Percentiles rank a stretch among this genome's conserved stretches.
Evolutionary conservation across 2,113 vertebrate genomes (phyloP).

Genomic region (Tamias sibiricus): DNA sequence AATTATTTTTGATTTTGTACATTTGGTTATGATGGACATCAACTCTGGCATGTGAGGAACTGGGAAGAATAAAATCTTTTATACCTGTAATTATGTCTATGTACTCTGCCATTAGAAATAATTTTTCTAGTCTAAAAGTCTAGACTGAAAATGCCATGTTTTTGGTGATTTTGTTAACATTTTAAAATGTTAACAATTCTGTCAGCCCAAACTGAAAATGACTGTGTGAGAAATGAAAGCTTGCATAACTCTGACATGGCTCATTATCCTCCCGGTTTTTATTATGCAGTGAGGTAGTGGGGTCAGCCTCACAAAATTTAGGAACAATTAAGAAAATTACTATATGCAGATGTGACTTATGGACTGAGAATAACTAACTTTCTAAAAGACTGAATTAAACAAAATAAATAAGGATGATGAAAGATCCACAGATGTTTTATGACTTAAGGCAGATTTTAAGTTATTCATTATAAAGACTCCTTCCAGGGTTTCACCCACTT

Average conservation of each 20-base stretch:
- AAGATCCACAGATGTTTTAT: slow-evolving; percentile 60
- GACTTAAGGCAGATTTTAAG: slow-evolving; percentile 47
- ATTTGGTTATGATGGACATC: slow-evolving; percentile 22
- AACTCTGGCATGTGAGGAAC: not conserved
- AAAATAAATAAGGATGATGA: slow-evolving; percentile 59
- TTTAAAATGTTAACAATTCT: slow-evolving; percentile 75
- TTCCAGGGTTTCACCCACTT: not conserved
- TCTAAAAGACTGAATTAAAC: slow-evolving; percentile 40
- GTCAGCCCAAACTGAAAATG: slow-evolving; percentile 75
- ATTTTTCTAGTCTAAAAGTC: slow-evolving; percentile 57
- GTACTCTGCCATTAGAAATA: slow-evolving; percentile 54
- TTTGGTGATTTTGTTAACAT: slow-evolving; percentile 76
- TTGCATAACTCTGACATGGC: slow-evolving; percentile 56
- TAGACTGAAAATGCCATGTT: slow-evolving; percentile 64
- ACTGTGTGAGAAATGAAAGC: slow-evolving; percentile 75
- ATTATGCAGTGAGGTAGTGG: slow-evolving; percentile 48
- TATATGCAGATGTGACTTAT: slow-evolving; percentile 69
- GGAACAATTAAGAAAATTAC: slow-evolving; percentile 75
- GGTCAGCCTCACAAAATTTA: slow-evolving; percentile 62
- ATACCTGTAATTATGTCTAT: slow-evolving; percentile 40
- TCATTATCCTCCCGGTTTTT: slow-evolving; percentile 64
- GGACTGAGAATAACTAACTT: slow-evolving; percentile 58
- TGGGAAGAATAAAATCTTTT: not conserved
- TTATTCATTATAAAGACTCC: slow-evolving; percentile 52
- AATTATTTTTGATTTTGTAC: no score